Evolutionary conservation across 1,140 invertebrate genomes (phyloP).

Genomic region (Hycleus phaleratus): DNA sequence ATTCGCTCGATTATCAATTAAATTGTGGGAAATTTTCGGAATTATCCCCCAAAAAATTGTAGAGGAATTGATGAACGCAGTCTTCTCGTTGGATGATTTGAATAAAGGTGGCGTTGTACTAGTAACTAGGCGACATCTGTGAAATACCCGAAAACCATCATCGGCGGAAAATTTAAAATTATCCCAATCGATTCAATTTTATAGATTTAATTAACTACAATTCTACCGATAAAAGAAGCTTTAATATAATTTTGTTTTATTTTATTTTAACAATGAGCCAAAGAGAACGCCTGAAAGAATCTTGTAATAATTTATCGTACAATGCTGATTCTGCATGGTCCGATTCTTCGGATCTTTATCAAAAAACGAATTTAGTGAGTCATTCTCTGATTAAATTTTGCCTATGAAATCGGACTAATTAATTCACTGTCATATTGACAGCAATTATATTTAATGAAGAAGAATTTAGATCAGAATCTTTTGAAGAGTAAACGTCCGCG

Average conservation of each 20-base stretch:
- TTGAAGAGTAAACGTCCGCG: conserved; percentile 8
- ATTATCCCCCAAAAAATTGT: too few relatives aligned
- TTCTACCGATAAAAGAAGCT: background rate
- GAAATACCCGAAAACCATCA: background rate
- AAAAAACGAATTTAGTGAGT: conserved; percentile 23
- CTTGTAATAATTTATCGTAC: conserved; percentile 19
- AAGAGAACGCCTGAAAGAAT: conserved; percentile 13
- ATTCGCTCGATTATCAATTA: too few relatives aligned
- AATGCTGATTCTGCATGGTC: conserved; percentile 23
- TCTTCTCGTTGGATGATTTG: too few relatives aligned
- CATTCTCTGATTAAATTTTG: background rate
- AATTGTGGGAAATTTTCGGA: too few relatives aligned
- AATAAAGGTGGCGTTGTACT: background rate
- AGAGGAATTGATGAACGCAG: too few relatives aligned
- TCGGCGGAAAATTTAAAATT: background rate
- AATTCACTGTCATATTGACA: conserved; percentile 7
- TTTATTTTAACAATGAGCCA: background rate
- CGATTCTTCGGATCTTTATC: conserved; percentile 14
- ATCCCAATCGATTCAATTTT: background rate
- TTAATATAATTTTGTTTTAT: too few relatives aligned
- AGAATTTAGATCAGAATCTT: background rate
- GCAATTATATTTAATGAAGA: conserved; percentile 8
- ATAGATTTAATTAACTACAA: background rate
- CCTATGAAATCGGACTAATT: background rate
- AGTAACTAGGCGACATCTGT: background rate